Percentiles rank a stretch among this genome's conserved stretches.
These are phyloP conservation scores for Anoplopoma fimbria DNA, from an alignment of 2,113 vertebrate genomes.

Conservation along the genomic window DNA sequence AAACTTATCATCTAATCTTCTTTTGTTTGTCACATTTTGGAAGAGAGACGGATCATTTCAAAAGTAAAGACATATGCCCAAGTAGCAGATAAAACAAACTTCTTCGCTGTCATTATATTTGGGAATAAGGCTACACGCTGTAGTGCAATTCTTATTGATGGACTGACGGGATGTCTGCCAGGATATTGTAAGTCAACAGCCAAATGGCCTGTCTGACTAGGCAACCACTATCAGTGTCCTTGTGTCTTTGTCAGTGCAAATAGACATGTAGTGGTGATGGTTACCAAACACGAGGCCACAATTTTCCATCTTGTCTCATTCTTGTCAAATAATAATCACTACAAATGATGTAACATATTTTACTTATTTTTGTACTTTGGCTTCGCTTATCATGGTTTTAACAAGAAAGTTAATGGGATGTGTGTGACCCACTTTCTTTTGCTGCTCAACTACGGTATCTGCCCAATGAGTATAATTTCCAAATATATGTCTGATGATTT, in stretches of 20 bases:
- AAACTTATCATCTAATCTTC: background rate
- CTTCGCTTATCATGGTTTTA: background rate
- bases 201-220: background rate
- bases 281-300: background rate
- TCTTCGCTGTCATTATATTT: background rate
- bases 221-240: conserved; percentile 8
- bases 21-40: background rate
- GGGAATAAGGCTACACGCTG: background rate
- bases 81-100: conserved; percentile 19
- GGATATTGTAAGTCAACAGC: conserved; percentile 26
- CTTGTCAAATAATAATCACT: conserved; percentile 22
- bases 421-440: background rate
- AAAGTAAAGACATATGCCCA: background rate
- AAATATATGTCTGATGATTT: background rate
- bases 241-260: background rate
- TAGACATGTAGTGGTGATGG: background rate
- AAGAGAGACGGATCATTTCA: background rate
- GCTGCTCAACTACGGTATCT: background rate
- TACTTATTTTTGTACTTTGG: background rate
- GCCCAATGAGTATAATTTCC: background rate
- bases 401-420: background rate
- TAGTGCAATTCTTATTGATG: background rate
- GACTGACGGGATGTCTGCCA: conserved; percentile 43
- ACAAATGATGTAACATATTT: background rate
- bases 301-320: background rate